Conservation (phyloP, 2,113 vertebrate species). For the Toxotes jaculatrix region DNA sequence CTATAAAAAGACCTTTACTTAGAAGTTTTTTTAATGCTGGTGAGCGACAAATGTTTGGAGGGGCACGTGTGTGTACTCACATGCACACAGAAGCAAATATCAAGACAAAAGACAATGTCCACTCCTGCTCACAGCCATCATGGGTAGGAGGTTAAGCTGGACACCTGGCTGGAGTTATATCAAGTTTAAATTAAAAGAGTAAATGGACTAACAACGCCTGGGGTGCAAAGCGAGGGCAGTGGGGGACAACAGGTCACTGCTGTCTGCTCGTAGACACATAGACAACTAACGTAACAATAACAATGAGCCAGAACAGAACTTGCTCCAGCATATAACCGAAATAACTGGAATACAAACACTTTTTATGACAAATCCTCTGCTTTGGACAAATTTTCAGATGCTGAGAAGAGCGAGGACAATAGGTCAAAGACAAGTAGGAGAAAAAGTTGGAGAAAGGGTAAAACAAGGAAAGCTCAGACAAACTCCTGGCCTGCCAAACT, state of each 20-base stretch:
- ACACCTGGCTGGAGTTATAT: constrained; percentile 63
- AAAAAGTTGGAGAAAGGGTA: background rate
- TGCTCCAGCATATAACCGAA: constrained; percentile 18
- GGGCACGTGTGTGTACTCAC: background rate
- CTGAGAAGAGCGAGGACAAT: background rate
- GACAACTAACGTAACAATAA: constrained; percentile 28
- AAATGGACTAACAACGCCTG: constrained; percentile 49
- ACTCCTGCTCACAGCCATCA: constrained; percentile 12
- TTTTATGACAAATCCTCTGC: constrained; percentile 16
- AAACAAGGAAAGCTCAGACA: constrained; percentile 11
- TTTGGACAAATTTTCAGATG: background rate
- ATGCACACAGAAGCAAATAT: constrained; percentile 10
- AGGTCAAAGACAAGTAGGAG: background rate
- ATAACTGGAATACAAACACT: constrained; percentile 14
- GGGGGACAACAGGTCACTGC: constrained; percentile 32
- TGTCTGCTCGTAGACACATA: constrained; percentile 23
- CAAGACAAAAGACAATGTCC: constrained; percentile 40
- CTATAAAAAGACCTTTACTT: constrained; percentile 10
- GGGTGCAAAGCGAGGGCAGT: constrained; percentile 43
- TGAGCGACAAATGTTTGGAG: background rate
- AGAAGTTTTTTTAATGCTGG: constrained; percentile 28
- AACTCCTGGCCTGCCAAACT: constrained; percentile 14
- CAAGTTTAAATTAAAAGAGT: constrained; percentile 61
- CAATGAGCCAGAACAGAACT: constrained; percentile 20
- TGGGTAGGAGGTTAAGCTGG: constrained; percentile 23